Evolutionary conservation across 37 sponge, comb jelly and placozoan genomes (phyloP), one percentile per base, ranked within the genome.

Genomic region (Beroe ovata): DNA sequence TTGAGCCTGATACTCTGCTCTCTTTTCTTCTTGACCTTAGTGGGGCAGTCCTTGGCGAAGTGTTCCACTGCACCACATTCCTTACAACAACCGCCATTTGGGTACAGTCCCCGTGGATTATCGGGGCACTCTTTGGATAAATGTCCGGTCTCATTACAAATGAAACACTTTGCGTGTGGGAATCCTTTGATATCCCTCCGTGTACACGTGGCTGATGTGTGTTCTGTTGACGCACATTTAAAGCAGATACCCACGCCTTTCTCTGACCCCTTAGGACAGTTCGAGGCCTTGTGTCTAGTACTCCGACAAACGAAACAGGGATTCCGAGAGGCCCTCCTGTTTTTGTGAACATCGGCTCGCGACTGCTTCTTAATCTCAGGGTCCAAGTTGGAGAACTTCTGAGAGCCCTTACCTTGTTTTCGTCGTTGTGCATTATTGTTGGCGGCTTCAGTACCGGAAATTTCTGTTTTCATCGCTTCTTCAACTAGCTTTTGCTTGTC

Each of bases 131-230:
- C 60, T 22, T 90, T 88, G 1, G 97, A 93, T 25, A 96, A 59
- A 60, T 96, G 97, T 8, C 97, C 97, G 0, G 88, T 60, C 71
- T 95, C 94, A 21, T 89, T 89, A 60, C 97, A 96, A 20, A 96
- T 95, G 63, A 95, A 96, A 89, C 97, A 96, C 62, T 93, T 94
- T 3, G 97, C 97, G 91, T 92, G 94, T 29, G 95, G 95, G 63
- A 91, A 96, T 35, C 89, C 92, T 22, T 84, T 19, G 19, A 91
- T 90, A 11, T 90, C 84, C 29, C 21, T 64, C 58, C 77, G 60
- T 23, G 64, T 62, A 64, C 95, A 95, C 0, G 91, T 25, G 34
- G 64, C 89, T 38, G 91, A 84, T 22, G 89, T 92, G 91, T 95
- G 96, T 3, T 92, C 92, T 16, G 69, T 58, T 32, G 93, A 89